Evolutionary conservation across 2,888 invertebrate genomes (phyloP).

Genomic region (Baccha elongata): DNA sequence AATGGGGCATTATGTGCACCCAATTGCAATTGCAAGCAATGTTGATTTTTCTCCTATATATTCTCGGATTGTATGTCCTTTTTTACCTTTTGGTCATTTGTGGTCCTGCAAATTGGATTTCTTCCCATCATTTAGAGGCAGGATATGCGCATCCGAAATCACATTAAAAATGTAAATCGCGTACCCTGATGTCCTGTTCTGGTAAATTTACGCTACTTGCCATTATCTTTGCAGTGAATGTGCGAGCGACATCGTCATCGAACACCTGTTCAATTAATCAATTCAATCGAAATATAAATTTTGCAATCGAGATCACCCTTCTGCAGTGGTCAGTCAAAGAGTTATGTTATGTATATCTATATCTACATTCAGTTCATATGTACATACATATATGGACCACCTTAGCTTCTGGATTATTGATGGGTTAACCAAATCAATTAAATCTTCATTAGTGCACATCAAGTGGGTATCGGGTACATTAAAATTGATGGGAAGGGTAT

Average conservation of each 20-base stretch:
- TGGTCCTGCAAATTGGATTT: constrained; percentile 60
- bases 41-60: constrained; percentile 59
- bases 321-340: constrained; percentile 13
- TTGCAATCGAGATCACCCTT: constrained; percentile 44
- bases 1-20: constrained; percentile 58
- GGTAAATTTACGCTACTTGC: constrained; percentile 15
- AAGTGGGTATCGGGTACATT: constrained; percentile 46
- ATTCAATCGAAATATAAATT: constrained; percentile 57
- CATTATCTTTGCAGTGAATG: constrained; percentile 38
- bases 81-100: constrained; percentile 39
- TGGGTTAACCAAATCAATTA: constrained; percentile 70
- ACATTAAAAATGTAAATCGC: constrained; percentile 29
- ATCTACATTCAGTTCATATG: background rate
- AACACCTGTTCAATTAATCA: constrained; percentile 73
- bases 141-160: constrained; percentile 39
- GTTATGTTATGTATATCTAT: background rate
- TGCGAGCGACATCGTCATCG: constrained; percentile 35
- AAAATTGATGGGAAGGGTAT: constrained; percentile 50
- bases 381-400: background rate
- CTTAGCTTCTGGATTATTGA: constrained; percentile 51
- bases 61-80: constrained; percentile 29
- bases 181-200: constrained; percentile 25
- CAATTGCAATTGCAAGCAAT: constrained; percentile 61
- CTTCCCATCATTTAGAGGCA: constrained; percentile 39
- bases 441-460: constrained; percentile 65